These are phyloP conservation scores for Istiophorus platypterus DNA, from an alignment of 2,113 vertebrate genomes.

Conservation along the genomic window DNA sequence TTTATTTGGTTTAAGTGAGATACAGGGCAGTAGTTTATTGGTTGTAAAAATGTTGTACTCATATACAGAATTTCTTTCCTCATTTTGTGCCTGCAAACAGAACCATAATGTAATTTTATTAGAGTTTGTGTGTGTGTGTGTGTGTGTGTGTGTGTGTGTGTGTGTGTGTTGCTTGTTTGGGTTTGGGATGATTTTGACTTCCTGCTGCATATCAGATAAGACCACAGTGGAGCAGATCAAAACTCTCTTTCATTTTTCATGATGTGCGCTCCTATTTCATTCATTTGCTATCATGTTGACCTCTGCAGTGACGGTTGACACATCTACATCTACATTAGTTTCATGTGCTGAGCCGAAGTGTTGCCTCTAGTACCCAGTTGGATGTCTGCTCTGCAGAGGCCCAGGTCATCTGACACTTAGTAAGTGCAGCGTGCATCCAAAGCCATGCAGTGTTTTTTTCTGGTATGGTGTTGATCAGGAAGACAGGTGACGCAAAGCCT, in stretches of 20 bases:
- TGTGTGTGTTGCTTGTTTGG: neutral
- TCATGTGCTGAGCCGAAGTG: no score
- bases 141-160: no score
- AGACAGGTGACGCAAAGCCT: conserved; percentile 35
- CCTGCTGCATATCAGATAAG: no score
- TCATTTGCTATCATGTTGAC: neutral
- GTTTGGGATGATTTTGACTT: neutral
- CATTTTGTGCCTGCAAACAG: no score
- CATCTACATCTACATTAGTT: no score
- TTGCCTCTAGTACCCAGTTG: neutral
- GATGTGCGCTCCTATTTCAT: neutral
- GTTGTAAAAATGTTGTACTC: no score
- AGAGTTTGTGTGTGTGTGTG: no score
- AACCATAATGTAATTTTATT: no score
- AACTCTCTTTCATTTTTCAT: neutral
- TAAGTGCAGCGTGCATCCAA: neutral
- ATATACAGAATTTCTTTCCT: no score
- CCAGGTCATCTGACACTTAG: neutral
- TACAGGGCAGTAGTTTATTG: no score
- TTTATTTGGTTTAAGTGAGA: no score
- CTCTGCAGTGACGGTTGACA: neutral
- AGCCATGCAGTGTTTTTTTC: neutral
- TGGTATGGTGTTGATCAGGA: neutral
- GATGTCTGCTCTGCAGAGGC: neutral
- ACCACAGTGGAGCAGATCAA: neutral